Conservation (phyloP, 2,888 invertebrate genomes). For the Eupeodes latifasciatus region DNA sequence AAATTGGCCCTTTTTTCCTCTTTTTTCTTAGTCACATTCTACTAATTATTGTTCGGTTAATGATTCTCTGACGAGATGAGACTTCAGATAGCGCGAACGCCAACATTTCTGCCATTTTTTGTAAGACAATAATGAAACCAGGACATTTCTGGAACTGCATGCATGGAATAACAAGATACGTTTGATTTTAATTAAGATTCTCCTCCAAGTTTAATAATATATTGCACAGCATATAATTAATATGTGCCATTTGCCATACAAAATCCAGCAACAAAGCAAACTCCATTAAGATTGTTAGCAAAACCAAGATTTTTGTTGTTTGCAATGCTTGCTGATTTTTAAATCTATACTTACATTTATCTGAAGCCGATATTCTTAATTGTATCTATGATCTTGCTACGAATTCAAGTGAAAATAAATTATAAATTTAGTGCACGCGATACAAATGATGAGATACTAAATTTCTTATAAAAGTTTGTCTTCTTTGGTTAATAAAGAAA, state of each 20-base stretch:
- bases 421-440: not conserved
- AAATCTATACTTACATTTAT: not conserved
- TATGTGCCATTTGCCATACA: constrained; percentile 9
- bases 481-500: constrained; percentile 31
- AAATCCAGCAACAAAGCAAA: not conserved
- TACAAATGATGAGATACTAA: constrained; percentile 8
- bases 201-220: not conserved
- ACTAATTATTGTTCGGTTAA: constrained; percentile 54
- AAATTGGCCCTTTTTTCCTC: not conserved
- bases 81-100: constrained; percentile 46
- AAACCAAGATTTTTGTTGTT: constrained; percentile 4
- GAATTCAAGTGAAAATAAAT: constrained; percentile 45
- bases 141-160: constrained; percentile 38
- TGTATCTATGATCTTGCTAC: constrained; percentile 35
- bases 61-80: constrained; percentile 65
- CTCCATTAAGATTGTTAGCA: too few species aligned
- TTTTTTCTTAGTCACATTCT: not conserved
- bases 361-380: constrained; percentile 29
- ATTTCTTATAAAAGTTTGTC: constrained; percentile 24
- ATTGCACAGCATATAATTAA: constrained; percentile 23
- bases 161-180: constrained; percentile 44
- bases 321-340: not conserved
- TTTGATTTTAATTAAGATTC: constrained; percentile 59
- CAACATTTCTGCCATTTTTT: not conserved
- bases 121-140: not conserved